Evolutionary conservation across 2,113 vertebrate genomes (phyloP), one percentile per base, ranked within the genome.

Genomic region (Psettodes erumei): DNA sequence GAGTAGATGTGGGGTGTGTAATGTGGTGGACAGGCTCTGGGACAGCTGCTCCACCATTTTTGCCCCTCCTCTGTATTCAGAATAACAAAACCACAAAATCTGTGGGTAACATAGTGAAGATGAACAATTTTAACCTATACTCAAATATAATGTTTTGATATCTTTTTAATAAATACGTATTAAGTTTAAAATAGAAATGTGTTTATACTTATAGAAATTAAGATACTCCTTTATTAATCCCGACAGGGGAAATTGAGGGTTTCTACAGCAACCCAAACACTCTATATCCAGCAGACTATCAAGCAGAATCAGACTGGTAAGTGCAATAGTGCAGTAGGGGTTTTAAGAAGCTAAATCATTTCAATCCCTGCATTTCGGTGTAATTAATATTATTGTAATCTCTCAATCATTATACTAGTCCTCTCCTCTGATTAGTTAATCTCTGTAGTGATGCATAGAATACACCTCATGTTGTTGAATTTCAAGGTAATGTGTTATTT

Each of bases 21-120:
- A 58, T 77, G 50, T 71, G 28, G 35, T 28, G 58, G 75, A 67
- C 67, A 71, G 68, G 37, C 81, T 81, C 71, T 70, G 69, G 74
- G 84, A 85, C 91, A 93, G 93, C 93, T 93, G 91, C 87, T 81
- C 55, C 81, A 61, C 45, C 74, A 85, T 68, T 73, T 55, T 38
- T 51, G 4, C 47, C 71, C 70, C 74, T 73, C 59, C 59, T 56
- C 63, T 77, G 61, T 81, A 23, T 78, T 28, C 1, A 50, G 23
- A 21, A 77, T 68, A 79, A 82, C 65, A 78, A 71, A 70, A 63
- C n/a, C 28, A 32, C 8, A 35, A 18, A 58, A 53, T 71, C 27
- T 68, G 13, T 23, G 32, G 8, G n/a, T 48, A 4, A 25, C 8
- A n/a, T 59, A 4, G 5, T 28, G 0, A 37, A 47, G 18, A 40